Evolutionary conservation across 2,888 invertebrate genomes (phyloP).

Genomic region (Synanthedon andrenaeformis): DNA sequence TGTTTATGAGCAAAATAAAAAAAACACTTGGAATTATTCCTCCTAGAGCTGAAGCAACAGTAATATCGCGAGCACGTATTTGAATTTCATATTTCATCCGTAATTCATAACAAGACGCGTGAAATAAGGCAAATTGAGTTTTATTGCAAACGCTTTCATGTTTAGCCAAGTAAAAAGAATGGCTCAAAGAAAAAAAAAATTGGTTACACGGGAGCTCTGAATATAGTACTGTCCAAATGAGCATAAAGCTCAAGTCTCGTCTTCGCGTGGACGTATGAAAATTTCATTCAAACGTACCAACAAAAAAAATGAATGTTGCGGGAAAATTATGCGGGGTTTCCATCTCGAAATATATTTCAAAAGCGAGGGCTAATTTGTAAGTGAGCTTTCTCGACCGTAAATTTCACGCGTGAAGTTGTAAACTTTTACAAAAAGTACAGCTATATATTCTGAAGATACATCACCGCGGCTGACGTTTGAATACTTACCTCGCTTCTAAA

Average conservation of each 20-base stretch:
- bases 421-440: slow-evolving; percentile 54
- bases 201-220: slow-evolving; percentile 9
- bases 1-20: not conserved
- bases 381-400: slow-evolving; percentile 37
- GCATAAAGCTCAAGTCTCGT: slow-evolving; percentile 14
- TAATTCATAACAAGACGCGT: slow-evolving; percentile 21
- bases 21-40: not conserved
- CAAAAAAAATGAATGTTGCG: slow-evolving; percentile 16
- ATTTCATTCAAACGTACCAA: slow-evolving; percentile 25
- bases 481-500: slow-evolving; percentile 37
- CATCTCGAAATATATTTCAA: slow-evolving; percentile 21
- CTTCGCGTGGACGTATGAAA: slow-evolving; percentile 10
- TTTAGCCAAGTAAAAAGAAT: slow-evolving; percentile 18
- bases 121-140: slow-evolving; percentile 27
- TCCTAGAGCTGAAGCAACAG: not conserved
- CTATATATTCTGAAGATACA: slow-evolving; percentile 55
- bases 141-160: slow-evolving; percentile 24
- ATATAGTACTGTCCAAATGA: slow-evolving; percentile 15
- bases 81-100: slow-evolving; percentile 22
- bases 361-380: slow-evolving; percentile 44
- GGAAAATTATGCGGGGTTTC: slow-evolving; percentile 13
- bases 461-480: slow-evolving; percentile 51
- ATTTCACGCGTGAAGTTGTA: slow-evolving; percentile 45
- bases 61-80: slow-evolving; percentile 8
- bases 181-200: slow-evolving; percentile 10